Conservation (phyloP, 2,888 invertebrate species). For the Lochmaea capreae region DNA sequence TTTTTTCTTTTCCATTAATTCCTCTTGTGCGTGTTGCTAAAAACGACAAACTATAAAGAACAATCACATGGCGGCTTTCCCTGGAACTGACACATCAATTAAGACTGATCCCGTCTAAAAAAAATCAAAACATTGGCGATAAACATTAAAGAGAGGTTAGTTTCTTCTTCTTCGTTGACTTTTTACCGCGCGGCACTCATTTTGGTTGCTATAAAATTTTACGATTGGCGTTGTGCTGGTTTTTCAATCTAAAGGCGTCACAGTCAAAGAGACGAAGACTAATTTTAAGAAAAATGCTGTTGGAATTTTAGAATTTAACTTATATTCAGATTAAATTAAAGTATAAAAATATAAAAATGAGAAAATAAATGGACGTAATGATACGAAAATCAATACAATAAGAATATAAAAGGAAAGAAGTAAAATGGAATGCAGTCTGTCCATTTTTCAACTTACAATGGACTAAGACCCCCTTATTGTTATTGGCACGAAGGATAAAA, state of each 20-base stretch:
- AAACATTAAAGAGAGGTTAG: conserved; percentile 55
- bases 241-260: conserved; percentile 21
- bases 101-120: conserved; percentile 59
- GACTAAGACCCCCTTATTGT: too few relatives aligned
- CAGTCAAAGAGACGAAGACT: conserved; percentile 11
- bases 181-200: conserved; percentile 56
- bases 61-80: conserved; percentile 60
- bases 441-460: too few relatives aligned
- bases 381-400: neutral
- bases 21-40: conserved; percentile 25
- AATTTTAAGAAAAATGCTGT: conserved; percentile 24
- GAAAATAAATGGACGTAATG: neutral
- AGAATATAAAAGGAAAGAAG: too few relatives aligned
- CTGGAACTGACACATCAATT: conserved; percentile 63
- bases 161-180: conserved; percentile 55
- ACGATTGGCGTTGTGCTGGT: conserved; percentile 51
- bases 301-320: neutral
- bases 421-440: too few relatives aligned
- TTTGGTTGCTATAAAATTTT: conserved; percentile 62
- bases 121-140: conserved; percentile 61
- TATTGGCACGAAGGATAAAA: too few relatives aligned
- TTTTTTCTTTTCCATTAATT: conserved; percentile 31
- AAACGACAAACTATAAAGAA: conserved; percentile 56
- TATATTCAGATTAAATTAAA: neutral
- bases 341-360: neutral